Conservation (phyloP, 2,113 vertebrate genomes). For the Microcebus lehilahytsara region DNA sequence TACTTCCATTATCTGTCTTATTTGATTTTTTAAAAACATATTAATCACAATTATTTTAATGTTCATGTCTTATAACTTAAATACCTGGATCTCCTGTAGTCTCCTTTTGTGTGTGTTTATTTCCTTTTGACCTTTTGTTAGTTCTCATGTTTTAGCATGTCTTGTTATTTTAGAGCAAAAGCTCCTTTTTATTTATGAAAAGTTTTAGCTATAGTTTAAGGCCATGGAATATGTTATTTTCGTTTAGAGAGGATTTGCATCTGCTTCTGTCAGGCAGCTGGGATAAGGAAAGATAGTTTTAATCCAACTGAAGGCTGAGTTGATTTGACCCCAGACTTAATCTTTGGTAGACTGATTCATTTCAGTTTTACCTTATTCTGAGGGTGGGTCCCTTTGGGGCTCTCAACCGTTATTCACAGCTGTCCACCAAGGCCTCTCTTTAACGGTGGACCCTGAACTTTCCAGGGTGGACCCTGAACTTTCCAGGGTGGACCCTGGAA, state of each 20-base stretch:
- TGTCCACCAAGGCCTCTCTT: not conserved
- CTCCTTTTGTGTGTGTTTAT: not conserved
- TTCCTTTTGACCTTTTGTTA: not conserved
- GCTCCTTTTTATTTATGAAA: not conserved
- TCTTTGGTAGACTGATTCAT: not conserved
- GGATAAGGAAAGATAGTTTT: not conserved
- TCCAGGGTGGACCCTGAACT: not conserved
- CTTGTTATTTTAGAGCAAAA: not conserved
- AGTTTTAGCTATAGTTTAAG: not conserved
- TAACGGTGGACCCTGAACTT: not conserved
- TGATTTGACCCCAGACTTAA: not conserved
- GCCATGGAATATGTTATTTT: not conserved
- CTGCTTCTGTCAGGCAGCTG: not conserved
- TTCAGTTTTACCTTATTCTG: not conserved
- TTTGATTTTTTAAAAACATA: not conserved
- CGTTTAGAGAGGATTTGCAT: not conserved
- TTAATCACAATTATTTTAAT: not conserved
- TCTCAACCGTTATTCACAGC: not conserved
- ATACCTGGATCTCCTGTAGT: not conserved
- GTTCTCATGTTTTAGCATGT: not conserved
- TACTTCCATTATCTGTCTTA: not conserved
- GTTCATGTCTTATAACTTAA: not conserved
- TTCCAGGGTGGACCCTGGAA: not conserved
- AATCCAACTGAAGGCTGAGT: not conserved
- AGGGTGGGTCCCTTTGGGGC: not conserved